A percentile compares a stretch with the other conserved stretches of the same genome.
Conservation (phyloP, 2,113 vertebrate species). For the Lichenostomus cassidix region DNA sequence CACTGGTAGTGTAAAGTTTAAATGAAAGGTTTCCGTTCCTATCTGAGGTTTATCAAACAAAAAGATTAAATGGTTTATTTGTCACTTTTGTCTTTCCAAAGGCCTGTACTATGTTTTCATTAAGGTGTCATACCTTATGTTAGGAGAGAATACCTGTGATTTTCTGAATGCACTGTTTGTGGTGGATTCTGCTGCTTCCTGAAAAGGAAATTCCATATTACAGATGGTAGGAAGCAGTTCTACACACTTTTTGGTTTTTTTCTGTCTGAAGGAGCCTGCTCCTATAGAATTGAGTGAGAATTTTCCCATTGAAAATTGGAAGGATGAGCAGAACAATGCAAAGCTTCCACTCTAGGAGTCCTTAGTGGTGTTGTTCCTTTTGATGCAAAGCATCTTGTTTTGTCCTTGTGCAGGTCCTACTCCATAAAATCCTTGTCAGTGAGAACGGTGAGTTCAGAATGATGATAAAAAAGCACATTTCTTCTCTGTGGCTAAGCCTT, state of each 20-base stretch:
- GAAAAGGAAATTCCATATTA: not conserved
- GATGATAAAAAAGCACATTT: not conserved
- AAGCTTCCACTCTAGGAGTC: not conserved
- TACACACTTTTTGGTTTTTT: not conserved
- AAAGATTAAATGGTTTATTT: not conserved
- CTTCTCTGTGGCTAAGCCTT: not conserved
- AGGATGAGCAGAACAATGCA: not conserved
- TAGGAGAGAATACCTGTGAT: not conserved
- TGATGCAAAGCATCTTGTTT: not conserved
- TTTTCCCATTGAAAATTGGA: not conserved
- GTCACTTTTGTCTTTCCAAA: not conserved
- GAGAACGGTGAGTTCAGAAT: not conserved
- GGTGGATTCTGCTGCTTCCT: not conserved
- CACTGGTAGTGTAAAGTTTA: not conserved
- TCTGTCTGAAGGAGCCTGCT: not conserved
- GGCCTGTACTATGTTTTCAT: not conserved
- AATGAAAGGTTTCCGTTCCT: not conserved
- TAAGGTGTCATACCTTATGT: not conserved
- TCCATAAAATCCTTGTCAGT: not conserved
- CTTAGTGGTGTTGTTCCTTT: not conserved
- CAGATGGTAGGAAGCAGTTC: not conserved
- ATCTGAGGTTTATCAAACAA: not conserved
- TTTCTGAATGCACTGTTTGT: not conserved
- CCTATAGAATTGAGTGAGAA: not conserved
- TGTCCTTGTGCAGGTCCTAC: not conserved